A percentile compares a stretch with the other conserved stretches of the same genome.
Conservation (phyloP, 2,797 vertebrate species). For the Parauchenoglanis ngamensis region DNA sequence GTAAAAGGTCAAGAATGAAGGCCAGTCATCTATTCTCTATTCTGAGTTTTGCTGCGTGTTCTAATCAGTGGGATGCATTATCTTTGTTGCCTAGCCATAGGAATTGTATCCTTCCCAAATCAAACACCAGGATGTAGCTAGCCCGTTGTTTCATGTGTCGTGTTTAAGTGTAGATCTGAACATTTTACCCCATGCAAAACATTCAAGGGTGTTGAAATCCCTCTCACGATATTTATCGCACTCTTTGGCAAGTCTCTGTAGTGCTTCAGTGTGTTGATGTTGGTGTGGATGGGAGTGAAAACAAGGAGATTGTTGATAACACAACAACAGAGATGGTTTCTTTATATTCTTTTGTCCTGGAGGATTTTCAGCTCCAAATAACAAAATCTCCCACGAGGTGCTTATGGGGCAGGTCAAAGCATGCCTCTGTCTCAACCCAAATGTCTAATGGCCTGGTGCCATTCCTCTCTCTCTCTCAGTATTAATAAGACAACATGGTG, state of each 20-base stretch:
- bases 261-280: constrained; percentile 8
- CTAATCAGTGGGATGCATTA: not conserved
- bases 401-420: constrained; percentile 38
- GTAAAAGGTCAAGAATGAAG: constrained; percentile 2
- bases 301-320: not conserved
- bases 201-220: not conserved
- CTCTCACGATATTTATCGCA: not conserved
- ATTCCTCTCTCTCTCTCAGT: constrained; percentile 10
- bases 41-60: not conserved
- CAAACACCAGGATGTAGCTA: not conserved
- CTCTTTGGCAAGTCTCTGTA: not conserved
- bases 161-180: not conserved
- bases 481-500: constrained; percentile 19
- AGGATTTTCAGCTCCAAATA: constrained; percentile 34
- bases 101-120: not conserved
- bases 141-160: not conserved
- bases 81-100: too few species aligned
- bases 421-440: constrained; percentile 18
- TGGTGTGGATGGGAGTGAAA: not conserved
- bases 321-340: not conserved
- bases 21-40: not conserved
- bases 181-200: not conserved
- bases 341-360: not conserved
- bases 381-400: constrained; percentile 12
- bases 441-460: not conserved